phyloP scores from a whole-genome alignment of 2,888 invertebrate genomes.

The Trissolcus japonicus region DNA sequence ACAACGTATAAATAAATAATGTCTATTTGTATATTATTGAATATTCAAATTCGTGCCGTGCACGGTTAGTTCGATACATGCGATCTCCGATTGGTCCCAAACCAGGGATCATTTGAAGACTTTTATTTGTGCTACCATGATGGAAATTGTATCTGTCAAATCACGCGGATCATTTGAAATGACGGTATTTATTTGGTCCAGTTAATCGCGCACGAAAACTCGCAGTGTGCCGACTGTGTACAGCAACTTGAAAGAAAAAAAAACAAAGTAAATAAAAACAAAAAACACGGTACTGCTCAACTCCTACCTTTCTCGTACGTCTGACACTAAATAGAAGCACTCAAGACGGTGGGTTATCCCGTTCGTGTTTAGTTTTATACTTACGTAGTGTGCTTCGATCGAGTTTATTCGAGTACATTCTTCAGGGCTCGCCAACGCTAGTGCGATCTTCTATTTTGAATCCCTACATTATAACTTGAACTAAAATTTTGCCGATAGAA shows the following conservation, averaged over 20 bases:
- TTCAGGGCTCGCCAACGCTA: slow-evolving; percentile 26
- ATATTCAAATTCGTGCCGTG: slow-evolving; percentile 56
- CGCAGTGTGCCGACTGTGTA: slow-evolving; percentile 44
- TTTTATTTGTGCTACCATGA: slow-evolving; percentile 4
- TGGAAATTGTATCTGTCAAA: slow-evolving; percentile 6
- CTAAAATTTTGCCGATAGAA: no score
- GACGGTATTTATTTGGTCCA: no score
- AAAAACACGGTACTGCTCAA: slow-evolving; percentile 59
- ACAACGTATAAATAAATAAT: slow-evolving; percentile 57
- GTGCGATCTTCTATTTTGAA: no score
- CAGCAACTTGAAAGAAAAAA: slow-evolving; percentile 33
- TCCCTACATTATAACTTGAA: no score
- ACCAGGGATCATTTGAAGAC: no score
- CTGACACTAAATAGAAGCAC: slow-evolving; percentile 64
- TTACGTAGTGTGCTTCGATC: slow-evolving; percentile 33
- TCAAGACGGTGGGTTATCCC: slow-evolving; percentile 48
- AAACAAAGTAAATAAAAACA: slow-evolving; percentile 6
- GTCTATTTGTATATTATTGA: slow-evolving; percentile 65
- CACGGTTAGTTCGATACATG: slow-evolving; percentile 59
- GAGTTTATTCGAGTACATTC: slow-evolving; percentile 20
- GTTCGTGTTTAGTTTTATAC: slow-evolving; percentile 38
- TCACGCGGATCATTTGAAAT: neutral
- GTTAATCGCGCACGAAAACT: no score
- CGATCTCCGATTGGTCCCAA: neutral
- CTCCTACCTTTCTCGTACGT: slow-evolving; percentile 70